These are phyloP conservation scores for Phaonia tiefii DNA, from an alignment of 2,888 invertebrate species.

Conservation along the genomic window DNA sequence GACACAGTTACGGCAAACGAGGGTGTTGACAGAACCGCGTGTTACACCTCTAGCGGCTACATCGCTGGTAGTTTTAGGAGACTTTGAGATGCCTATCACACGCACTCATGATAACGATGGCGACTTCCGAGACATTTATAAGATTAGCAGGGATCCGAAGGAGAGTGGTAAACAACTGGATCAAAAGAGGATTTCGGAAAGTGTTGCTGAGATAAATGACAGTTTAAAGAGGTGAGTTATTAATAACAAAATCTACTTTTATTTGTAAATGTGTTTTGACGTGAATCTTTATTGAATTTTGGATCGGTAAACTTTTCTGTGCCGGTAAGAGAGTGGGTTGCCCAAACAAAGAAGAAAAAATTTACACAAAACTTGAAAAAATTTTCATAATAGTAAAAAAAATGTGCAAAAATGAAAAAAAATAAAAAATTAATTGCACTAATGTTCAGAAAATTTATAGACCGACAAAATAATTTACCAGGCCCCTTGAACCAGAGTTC, in stretches of 20 bases:
- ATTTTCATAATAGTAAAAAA: no score
- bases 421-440: no score
- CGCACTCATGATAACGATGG: constrained; percentile 52
- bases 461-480: no score
- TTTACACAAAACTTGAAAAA: no score
- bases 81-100: constrained; percentile 76
- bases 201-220: background rate
- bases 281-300: background rate
- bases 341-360: no score
- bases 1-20: background rate
- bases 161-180: background rate
- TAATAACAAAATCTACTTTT: background rate
- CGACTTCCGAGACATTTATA: constrained; percentile 27
- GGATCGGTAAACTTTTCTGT: background rate
- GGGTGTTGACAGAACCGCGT: constrained; percentile 59
- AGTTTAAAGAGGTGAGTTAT: constrained; percentile 44
- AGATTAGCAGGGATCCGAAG: background rate
- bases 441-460: no score
- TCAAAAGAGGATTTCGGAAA: background rate
- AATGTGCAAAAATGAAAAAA: no score
- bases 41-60: constrained; percentile 71
- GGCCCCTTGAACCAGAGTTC: no score
- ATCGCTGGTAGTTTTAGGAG: constrained; percentile 75
- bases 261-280: no score
- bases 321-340: no score